Percentiles rank a stretch among this genome's conserved stretches.
Evolutionary conservation across 2,888 invertebrate genomes (phyloP).

Genomic region (Baronia brevicornis): DNA sequence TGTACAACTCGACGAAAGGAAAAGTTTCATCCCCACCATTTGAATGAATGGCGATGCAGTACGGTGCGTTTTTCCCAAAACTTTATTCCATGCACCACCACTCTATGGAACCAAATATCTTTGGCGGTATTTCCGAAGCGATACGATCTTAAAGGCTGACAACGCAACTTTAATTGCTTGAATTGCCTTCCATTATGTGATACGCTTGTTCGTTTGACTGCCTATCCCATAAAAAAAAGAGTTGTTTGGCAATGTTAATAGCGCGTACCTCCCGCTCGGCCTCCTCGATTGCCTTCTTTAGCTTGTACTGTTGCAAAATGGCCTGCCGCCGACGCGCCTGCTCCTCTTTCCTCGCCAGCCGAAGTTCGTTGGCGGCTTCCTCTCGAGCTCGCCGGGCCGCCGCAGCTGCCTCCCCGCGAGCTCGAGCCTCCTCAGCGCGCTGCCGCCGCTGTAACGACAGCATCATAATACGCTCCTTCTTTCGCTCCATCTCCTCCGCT

Average conservation of each 20-base stretch:
- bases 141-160: too few species aligned
- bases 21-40: too few species aligned
- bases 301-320: constrained; percentile 94
- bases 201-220: too few species aligned
- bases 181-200: too few species aligned
- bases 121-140: too few species aligned
- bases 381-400: constrained; percentile 85
- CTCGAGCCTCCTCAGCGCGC: constrained; percentile 91
- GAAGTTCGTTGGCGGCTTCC: constrained; percentile 83
- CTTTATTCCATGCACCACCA: too few species aligned
- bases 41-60: too few species aligned
- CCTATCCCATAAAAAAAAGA: too few species aligned
- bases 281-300: constrained; percentile 95
- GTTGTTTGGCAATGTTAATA: not conserved
- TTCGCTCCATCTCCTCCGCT: constrained; percentile 93
- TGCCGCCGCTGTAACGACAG: constrained; percentile 92
- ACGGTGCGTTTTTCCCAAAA: too few species aligned
- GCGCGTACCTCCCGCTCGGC: constrained; percentile 85
- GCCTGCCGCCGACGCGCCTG: constrained; percentile 90
- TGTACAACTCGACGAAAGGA: too few species aligned
- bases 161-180: too few species aligned
- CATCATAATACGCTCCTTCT: constrained; percentile 93
- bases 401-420: constrained; percentile 87
- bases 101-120: too few species aligned
- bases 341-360: constrained; percentile 85